Evolutionary conservation across 2,888 invertebrate genomes (phyloP).

Genomic region (Monochamus alternatus): DNA sequence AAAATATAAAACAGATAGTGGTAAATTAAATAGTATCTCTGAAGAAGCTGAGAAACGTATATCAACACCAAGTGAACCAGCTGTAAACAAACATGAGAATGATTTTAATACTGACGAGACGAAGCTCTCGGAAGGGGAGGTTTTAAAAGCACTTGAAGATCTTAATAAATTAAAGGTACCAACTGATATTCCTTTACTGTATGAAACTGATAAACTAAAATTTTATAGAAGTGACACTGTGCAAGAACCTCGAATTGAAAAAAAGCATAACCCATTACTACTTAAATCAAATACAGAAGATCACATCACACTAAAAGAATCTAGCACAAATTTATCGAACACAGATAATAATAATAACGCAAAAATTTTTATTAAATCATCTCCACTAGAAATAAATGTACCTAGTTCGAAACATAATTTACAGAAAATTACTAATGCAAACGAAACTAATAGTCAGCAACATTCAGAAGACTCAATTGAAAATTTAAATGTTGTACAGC

Average conservation of each 20-base stretch:
- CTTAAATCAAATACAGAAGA: slow-evolving; percentile 18
- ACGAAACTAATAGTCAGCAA: too few species aligned
- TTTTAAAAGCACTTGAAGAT: slow-evolving; percentile 39
- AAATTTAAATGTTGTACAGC: too few species aligned
- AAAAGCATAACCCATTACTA: slow-evolving; percentile 36
- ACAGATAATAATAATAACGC: slow-evolving; percentile 46
- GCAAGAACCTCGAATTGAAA: slow-evolving; percentile 47
- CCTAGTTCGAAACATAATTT: background rate
- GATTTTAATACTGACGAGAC: background rate
- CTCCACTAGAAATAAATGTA: background rate
- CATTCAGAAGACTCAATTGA: too few species aligned
- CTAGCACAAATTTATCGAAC: background rate
- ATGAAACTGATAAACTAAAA: slow-evolving; percentile 37
- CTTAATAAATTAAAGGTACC: slow-evolving; percentile 44
- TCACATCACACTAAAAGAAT: background rate
- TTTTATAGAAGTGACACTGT: slow-evolving; percentile 48
- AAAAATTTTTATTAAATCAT: background rate
- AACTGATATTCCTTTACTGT: slow-evolving; percentile 16
- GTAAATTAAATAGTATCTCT: slow-evolving; percentile 29
- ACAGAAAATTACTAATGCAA: background rate
- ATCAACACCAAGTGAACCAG: background rate
- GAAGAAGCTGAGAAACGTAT: slow-evolving; percentile 32
- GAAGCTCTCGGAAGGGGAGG: slow-evolving; percentile 44
- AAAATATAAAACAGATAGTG: slow-evolving; percentile 42
- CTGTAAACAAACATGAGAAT: background rate